Conservation (phyloP, 1,140 invertebrate genomes). For the Choristoneura fumiferana region DNA sequence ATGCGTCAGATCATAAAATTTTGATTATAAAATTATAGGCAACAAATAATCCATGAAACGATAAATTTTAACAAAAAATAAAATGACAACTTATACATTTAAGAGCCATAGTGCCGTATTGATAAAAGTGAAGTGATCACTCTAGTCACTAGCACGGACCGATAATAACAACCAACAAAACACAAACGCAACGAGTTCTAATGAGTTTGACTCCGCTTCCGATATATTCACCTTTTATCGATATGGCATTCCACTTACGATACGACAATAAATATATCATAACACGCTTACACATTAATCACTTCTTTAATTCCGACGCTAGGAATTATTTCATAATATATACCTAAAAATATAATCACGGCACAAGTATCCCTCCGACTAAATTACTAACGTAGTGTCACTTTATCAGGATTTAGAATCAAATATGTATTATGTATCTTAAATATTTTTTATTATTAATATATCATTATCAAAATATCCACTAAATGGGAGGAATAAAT, state of each 20-base stretch:
- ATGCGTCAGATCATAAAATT: constrained; percentile 78
- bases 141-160: constrained; percentile 39
- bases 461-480: constrained; percentile 79
- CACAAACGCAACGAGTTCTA: constrained; percentile 52
- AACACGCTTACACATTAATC: constrained; percentile 78
- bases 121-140: constrained; percentile 73
- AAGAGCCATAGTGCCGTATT: constrained; percentile 75
- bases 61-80: constrained; percentile 75
- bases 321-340: constrained; percentile 78
- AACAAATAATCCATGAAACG: constrained; percentile 75
- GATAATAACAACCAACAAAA: constrained; percentile 62
- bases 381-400: constrained; percentile 78
- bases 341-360: constrained; percentile 79
- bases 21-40: constrained; percentile 72
- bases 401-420: constrained; percentile 79
- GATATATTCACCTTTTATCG: constrained; percentile 77
- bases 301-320: constrained; percentile 78
- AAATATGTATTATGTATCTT: constrained; percentile 79
- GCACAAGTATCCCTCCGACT: constrained; percentile 79
- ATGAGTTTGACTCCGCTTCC: constrained; percentile 74
- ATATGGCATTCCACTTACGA: constrained; percentile 77
- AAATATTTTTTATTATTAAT: constrained; percentile 79
- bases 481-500: constrained; percentile 79
- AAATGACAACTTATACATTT: constrained; percentile 74
- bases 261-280: constrained; percentile 75